Evolutionary conservation across 2,113 vertebrate species (phyloP).

Genomic region (Oenanthe oenanthe): DNA sequence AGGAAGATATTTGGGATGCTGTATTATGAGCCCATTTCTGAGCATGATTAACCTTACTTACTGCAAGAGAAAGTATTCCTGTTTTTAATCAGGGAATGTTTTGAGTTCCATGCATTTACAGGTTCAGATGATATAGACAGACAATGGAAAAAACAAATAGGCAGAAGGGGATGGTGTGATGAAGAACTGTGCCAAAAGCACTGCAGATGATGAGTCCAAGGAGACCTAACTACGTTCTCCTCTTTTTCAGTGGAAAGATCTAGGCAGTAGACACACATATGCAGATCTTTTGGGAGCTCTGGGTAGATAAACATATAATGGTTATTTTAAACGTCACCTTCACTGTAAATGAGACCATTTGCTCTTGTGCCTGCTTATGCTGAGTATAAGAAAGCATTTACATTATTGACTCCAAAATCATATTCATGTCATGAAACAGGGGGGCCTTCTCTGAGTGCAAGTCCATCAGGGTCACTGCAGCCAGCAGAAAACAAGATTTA

Average conservation of each 20-base stretch:
- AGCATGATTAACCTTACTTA: slow-evolving; percentile 21
- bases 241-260: not conserved
- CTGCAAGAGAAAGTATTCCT: not conserved
- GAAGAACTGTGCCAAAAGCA: not conserved
- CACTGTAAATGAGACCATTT: not conserved
- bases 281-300: not conserved
- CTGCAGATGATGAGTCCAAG: not conserved
- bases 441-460: not conserved
- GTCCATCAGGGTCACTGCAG: slow-evolving; percentile 2
- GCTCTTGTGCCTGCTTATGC: not conserved
- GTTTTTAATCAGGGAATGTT: not conserved
- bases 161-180: not conserved
- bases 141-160: not conserved
- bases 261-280: not conserved
- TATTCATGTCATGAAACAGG: not conserved
- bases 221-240: not conserved
- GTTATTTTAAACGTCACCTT: not conserved
- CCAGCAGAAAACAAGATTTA: slow-evolving; percentile 50
- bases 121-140: not conserved
- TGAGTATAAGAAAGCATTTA: slow-evolving; percentile 20
- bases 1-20: slow-evolving; percentile 50
- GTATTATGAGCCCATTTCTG: slow-evolving; percentile 27
- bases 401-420: slow-evolving; percentile 20
- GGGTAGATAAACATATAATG: not conserved
- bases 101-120: not conserved